Conservation (phyloP, 2,797 vertebrate genomes). For the Pseudopleuronectes americanus region DNA sequence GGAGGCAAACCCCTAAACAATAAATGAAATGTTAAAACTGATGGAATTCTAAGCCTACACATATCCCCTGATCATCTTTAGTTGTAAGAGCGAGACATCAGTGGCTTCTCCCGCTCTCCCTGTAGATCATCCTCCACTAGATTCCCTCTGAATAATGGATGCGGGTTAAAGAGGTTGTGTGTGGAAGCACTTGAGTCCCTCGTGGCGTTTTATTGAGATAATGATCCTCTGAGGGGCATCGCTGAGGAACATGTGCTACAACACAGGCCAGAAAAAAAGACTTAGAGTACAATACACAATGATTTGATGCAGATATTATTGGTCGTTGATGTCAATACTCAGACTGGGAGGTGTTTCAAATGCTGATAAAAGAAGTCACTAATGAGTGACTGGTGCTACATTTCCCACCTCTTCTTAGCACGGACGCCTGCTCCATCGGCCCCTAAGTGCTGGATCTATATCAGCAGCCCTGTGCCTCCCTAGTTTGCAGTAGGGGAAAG, state of each 20-base stretch:
- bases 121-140: constrained; percentile 44
- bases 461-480: constrained; percentile 40
- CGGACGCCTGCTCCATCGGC: constrained; percentile 24
- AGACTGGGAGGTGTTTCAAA: neutral
- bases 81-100: constrained; percentile 44
- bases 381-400: constrained; percentile 10
- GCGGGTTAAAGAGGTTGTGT: constrained; percentile 65
- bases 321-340: constrained; percentile 16
- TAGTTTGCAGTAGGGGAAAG: neutral
- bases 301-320: constrained; percentile 30
- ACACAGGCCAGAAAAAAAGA: constrained; percentile 29
- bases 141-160: constrained; percentile 72
- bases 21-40: constrained; percentile 16
- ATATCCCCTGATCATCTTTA: constrained; percentile 29
- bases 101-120: constrained; percentile 30
- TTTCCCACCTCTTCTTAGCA: constrained; percentile 30
- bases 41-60: constrained; percentile 6
- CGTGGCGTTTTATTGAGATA: constrained; percentile 66
- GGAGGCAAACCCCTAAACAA: constrained; percentile 1
- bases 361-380: constrained; percentile 22
- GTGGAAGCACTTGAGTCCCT: constrained; percentile 59
- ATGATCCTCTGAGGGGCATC: constrained; percentile 63
- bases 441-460: constrained; percentile 55
- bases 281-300: constrained; percentile 29
- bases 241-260: constrained; percentile 48